Evolutionary conservation across 1,140 invertebrate genomes (phyloP), one percentile per base, ranked within the genome.

Genomic region (Ceratosolen fusciceps): DNA sequence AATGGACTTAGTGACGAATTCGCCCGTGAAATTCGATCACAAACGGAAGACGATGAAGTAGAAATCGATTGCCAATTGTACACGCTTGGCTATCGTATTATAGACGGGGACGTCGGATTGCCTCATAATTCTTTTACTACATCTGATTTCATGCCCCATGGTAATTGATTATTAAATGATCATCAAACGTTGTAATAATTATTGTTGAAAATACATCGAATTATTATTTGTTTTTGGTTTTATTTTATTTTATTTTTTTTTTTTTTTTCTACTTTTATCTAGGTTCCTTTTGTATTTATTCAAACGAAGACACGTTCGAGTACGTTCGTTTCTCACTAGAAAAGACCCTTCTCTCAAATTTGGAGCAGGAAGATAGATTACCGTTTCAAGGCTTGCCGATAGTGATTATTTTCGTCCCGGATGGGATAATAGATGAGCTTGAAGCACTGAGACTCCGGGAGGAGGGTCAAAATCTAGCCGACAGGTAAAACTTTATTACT

Each of bases 241-340:
- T n/a, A 14, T 72, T 76, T 7, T 76, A 81, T 14, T 67, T 43
- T 34, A 47, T 67, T 49, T 52, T 68, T 47, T 68, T 37, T 31
- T 72, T 80, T 79, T 52, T 72, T 62, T 49, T 77, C 85, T 79
- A 54, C 14, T 58, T n/a, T n/a, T n/a, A n/a, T n/a, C n/a, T 84
- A 95, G 95, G 95, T 67, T 95, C 95, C 76, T 96, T 96, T 88
- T 96, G 95, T 87, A 95, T 98, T 37, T 99, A 97, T 90, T 96
- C 96, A 82, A 96, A 97, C 86, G 94, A 95, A 81, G 94, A 96
- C 83, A 96, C 96, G 2, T 95, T 98, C 86, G 97, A 98, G 84
- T 98, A 97, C 87, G 94, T 99, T 56, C 92, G 96, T 83, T 95
- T 95, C 80, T 97, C 96, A 87, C 92, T 98, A 79, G 96, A 98